phyloP scores from a whole-genome alignment of 1,140 invertebrate genomes.

The Bradysia coprophila region DNA sequence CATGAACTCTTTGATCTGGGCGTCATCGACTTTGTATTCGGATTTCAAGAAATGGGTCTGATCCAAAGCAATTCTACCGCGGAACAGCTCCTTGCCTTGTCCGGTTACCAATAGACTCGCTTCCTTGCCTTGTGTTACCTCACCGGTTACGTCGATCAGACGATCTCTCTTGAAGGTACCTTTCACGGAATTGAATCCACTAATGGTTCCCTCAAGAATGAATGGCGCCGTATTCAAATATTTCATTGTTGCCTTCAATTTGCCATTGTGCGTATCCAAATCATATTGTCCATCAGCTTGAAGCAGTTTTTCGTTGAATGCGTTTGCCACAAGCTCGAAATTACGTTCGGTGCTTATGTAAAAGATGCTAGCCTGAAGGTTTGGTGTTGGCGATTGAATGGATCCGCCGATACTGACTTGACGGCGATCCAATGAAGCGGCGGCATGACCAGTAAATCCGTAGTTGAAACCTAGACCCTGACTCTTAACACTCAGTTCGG shows the following conservation, averaged over 20 bases:
- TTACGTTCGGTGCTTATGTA: conserved; percentile 9
- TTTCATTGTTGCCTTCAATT: conserved; percentile 12
- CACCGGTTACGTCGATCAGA: conserved; percentile 31
- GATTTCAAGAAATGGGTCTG: conserved; percentile 47
- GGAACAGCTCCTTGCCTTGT: conserved; percentile 34
- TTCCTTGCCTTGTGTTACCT: conserved; percentile 39
- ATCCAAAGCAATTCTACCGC: conserved; percentile 36
- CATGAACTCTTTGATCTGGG: conserved; percentile 36
- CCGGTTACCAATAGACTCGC: conserved; percentile 35
- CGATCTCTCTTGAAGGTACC: conserved; percentile 24
- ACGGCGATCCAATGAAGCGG: conserved; percentile 7
- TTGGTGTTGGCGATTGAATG: not conserved
- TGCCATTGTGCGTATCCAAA: conserved; percentile 9
- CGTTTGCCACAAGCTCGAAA: conserved; percentile 16
- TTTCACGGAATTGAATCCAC: conserved; percentile 9
- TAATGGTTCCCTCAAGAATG: conserved; percentile 4
- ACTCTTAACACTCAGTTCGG: conserved; percentile 9
- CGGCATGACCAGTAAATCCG: conserved; percentile 8
- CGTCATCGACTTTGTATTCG: conserved; percentile 37
- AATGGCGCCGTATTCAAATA: conserved; percentile 11
- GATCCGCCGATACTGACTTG: conserved; percentile 7
- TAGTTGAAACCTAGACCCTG: conserved; percentile 14
- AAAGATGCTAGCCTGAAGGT: conserved; percentile 1
- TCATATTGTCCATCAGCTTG: conserved; percentile 8
- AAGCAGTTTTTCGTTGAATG: conserved; percentile 12